phyloP scores from a whole-genome alignment of 2,113 vertebrate genomes.

The Chloropsis cyanopogon region DNA sequence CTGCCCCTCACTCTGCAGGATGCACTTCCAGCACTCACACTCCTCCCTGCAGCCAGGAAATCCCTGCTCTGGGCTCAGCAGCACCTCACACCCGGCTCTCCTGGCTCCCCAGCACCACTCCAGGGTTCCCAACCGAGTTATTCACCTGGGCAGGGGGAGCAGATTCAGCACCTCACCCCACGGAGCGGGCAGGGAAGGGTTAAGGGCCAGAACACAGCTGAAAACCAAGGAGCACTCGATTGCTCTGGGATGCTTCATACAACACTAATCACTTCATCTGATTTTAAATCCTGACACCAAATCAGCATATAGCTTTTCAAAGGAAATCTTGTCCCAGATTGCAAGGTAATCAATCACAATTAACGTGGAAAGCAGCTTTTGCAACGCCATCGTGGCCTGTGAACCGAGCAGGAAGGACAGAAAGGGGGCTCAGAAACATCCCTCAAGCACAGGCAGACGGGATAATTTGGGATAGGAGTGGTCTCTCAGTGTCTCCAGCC shows the following conservation, averaged over 20 bases:
- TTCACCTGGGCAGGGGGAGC: not conserved
- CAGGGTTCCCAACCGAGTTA: not conserved
- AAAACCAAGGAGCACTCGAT: not conserved
- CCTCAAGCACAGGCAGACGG: not conserved
- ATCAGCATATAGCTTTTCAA: conserved; percentile 50
- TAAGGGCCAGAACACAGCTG: not conserved
- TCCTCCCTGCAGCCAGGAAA: not conserved
- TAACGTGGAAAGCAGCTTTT: conserved; percentile 1
- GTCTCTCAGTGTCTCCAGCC: not conserved
- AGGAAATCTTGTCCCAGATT: conserved; percentile 43
- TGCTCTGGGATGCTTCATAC: not conserved
- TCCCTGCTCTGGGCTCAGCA: not conserved
- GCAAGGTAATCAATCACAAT: conserved; percentile 57
- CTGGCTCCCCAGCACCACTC: not conserved
- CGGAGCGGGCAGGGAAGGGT: not conserved
- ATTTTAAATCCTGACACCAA: conserved; percentile 47
- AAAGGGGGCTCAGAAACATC: not conserved
- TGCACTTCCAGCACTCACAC: not conserved
- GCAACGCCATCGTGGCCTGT: not conserved
- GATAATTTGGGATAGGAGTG: not conserved
- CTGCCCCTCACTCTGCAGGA: not conserved
- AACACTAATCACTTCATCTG: conserved; percentile 48
- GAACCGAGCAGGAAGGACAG: not conserved
- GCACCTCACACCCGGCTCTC: not conserved
- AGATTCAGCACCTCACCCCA: not conserved